phyloP scores from a whole-genome alignment of 2,113 vertebrate species.

The Aegithalos caudatus region DNA sequence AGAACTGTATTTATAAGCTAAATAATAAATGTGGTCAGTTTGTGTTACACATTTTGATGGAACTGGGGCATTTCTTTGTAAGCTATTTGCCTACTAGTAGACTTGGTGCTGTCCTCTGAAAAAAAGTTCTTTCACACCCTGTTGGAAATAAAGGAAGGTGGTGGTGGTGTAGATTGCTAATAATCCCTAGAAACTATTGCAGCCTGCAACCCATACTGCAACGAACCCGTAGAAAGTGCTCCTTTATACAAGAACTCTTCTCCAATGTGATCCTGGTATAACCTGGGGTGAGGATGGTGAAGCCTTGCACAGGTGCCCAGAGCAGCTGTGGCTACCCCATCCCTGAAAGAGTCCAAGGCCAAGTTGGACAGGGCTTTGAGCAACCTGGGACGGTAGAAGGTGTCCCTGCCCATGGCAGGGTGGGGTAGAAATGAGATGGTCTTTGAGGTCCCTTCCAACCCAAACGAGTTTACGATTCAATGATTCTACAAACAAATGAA shows the following conservation, averaged over 20 bases:
- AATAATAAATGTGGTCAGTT: background rate
- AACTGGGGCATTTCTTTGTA: background rate
- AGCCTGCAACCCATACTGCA: background rate
- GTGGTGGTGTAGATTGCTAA: background rate
- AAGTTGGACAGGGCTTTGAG: fast-evolving
- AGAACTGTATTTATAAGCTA: background rate
- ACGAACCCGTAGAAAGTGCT: background rate
- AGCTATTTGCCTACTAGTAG: background rate
- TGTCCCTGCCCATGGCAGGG: fast-evolving
- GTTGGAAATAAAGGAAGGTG: background rate
- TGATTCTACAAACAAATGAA: background rate
- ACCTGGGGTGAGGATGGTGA: background rate
- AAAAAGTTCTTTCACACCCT: background rate
- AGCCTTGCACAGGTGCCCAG: background rate
- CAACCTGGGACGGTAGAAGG: fast-evolving
- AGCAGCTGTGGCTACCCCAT: fast-evolving
- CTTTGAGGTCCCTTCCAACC: background rate
- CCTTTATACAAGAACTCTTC: background rate
- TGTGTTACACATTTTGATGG: background rate
- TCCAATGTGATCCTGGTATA: background rate
- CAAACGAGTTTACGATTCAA: background rate
- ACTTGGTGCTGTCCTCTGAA: background rate
- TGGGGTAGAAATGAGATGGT: fast-evolving
- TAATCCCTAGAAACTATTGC: background rate
- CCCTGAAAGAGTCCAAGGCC: background rate